Evolutionary conservation across 2,797 vertebrate species (phyloP).

Genomic region (Ptychadena robeensis): DNA sequence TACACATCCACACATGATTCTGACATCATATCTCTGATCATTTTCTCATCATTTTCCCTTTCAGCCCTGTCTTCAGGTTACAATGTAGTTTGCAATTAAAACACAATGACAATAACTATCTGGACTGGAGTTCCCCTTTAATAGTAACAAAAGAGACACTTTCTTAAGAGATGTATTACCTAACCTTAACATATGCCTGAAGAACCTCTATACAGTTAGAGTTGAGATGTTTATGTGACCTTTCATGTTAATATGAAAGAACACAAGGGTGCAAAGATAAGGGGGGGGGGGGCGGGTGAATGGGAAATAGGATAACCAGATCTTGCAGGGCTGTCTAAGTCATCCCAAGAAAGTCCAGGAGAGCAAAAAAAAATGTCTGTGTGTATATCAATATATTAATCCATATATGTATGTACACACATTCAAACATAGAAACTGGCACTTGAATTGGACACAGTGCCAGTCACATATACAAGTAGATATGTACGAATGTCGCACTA

Average conservation of each 20-base stretch:
- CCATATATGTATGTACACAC: slow-evolving; percentile 53
- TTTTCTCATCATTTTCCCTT: not conserved
- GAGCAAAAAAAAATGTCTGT: slow-evolving; percentile 24
- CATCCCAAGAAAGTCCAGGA: slow-evolving; percentile 10
- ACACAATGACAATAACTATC: not conserved
- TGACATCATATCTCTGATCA: not conserved
- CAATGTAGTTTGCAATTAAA: not conserved
- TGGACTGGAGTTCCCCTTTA: not conserved
- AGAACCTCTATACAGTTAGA: slow-evolving; percentile 2
- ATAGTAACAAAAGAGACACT: not conserved
- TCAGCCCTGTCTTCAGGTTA: not conserved
- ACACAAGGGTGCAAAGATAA: not conserved
- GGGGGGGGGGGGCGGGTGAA: slow-evolving; percentile 7
- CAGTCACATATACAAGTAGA: slow-evolving; percentile 19
- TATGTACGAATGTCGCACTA: slow-evolving; percentile 6
- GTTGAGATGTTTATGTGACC: slow-evolving; percentile 27
- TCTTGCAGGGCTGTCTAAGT: slow-evolving; percentile 24
- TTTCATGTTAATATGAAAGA: slow-evolving; percentile 25
- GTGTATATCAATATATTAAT: slow-evolving; percentile 46
- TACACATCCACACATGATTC: not conserved
- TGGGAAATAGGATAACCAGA: slow-evolving; percentile 46
- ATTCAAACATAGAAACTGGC: slow-evolving; percentile 28
- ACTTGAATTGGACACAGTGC: slow-evolving; percentile 1
- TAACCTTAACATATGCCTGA: slow-evolving; percentile 24
- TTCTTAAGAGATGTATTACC: slow-evolving; percentile 31